phyloP scores from a whole-genome alignment of 2,888 invertebrate species.

The Dasypogon diadema region DNA sequence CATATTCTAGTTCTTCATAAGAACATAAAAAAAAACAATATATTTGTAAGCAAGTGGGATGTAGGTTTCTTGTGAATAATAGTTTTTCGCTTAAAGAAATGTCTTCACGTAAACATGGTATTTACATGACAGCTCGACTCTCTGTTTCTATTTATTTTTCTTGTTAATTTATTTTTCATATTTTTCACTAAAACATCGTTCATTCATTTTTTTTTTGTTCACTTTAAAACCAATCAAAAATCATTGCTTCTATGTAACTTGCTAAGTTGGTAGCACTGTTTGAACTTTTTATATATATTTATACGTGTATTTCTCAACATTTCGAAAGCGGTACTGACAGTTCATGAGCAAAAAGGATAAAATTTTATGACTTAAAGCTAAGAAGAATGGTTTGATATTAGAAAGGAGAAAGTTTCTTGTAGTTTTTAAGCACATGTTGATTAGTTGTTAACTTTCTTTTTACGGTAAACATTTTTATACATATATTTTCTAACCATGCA shows the following conservation, averaged over 20 bases:
- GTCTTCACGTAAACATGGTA: slow-evolving; percentile 35
- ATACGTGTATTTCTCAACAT: slow-evolving; percentile 40
- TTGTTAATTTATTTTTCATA: slow-evolving; percentile 21
- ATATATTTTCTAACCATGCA: slow-evolving; percentile 35
- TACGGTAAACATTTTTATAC: slow-evolving; percentile 31
- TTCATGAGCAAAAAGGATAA: slow-evolving; percentile 1
- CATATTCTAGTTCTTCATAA: slow-evolving; percentile 39
- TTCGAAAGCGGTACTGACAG: slow-evolving; percentile 35
- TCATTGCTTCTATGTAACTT: slow-evolving; percentile 48
- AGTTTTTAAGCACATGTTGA: slow-evolving; percentile 43
- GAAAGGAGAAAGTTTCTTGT: slow-evolving; percentile 35
- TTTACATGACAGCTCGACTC: slow-evolving; percentile 44
- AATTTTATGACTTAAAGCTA: slow-evolving; percentile 22
- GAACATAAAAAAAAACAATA: slow-evolving; percentile 13
- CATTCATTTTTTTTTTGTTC: slow-evolving; percentile 40
- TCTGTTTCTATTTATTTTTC: slow-evolving; percentile 39
- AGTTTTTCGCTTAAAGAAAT: slow-evolving; percentile 12
- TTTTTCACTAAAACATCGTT: slow-evolving; percentile 29
- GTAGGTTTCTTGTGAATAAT: slow-evolving; percentile 47
- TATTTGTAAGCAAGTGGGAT: slow-evolving; percentile 33
- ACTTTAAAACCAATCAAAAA: slow-evolving; percentile 34
- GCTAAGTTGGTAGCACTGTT: slow-evolving; percentile 50
- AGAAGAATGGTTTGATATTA: slow-evolving; percentile 47
- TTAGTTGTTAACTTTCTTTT: slow-evolving; percentile 37
- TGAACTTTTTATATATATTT: slow-evolving; percentile 25